Evolutionary conservation across 1,140 invertebrate species (phyloP), one percentile per base, ranked within the genome.

Genomic region (Bacillus rossius): DNA sequence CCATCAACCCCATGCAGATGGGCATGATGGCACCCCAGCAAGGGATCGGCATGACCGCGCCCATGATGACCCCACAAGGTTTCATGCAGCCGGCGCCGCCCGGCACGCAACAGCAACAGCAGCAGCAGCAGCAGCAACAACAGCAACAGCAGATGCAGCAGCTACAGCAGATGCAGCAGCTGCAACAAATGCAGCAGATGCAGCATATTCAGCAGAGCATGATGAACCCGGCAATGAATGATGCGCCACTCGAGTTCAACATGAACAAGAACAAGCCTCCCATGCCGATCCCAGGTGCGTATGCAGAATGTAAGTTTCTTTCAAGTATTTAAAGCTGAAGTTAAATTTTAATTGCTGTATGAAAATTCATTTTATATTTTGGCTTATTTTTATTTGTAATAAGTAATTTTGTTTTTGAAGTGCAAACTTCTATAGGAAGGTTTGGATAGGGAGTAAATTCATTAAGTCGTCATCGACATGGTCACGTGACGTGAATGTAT

Each of bases 181-280:
- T 48, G 13, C 55, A 56, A 40, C 41, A 43, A 26, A 52, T 52
- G n/a, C 50, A 52, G n/a, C n/a, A n/a, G n/a, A 43, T 43, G 41
- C 34, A 29, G n/a, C 51, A 54, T 13, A 54, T 54, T 37, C 55
- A 57, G 20, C 47, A 48, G 20, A 57, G 38, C 26, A 43, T 59
- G 54, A 19, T 65, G 14, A 68, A 67, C 56, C 82, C 83, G 43
- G 81, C 80, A 1, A 78, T 84, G 66, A 87, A 86, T 63, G 85
- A 88, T 67, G 77, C 78, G 45, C 84, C 85, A 3, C 66, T 87
- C 23, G 83, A 86, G 65, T 87, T 87, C 64, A 84, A 82, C 64
- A 79, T 78, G 25, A 84, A 80, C 64, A 87, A 85, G 70, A 82
- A 79, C 69, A 83, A 84, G 65, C 80, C 81, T 14, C 77, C 81